Evolutionary conservation across 2,113 vertebrate genomes (phyloP).

Genomic region (Petrocephalus zakoni): DNA sequence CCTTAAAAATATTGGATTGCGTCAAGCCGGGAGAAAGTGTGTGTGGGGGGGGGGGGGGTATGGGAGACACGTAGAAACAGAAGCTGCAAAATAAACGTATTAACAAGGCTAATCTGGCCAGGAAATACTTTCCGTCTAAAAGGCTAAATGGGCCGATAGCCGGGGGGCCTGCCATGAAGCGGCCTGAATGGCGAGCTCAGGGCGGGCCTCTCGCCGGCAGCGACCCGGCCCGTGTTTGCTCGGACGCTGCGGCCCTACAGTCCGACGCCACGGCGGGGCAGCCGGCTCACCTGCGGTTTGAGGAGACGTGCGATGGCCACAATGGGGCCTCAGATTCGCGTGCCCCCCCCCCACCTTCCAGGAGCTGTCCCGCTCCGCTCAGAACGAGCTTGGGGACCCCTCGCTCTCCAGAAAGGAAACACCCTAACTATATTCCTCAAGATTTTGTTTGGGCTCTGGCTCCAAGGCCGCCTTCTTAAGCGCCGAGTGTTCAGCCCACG

Average conservation of each 20-base stretch:
- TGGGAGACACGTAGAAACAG: conserved; percentile 8
- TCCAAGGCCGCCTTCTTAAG: background rate
- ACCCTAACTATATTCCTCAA: background rate
- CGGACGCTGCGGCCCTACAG: conserved; percentile 51
- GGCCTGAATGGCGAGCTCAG: background rate
- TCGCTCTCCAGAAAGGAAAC: conserved; percentile 51
- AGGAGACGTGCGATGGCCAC: conserved; percentile 74
- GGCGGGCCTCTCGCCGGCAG: background rate
- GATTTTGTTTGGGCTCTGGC: background rate
- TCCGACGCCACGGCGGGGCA: conserved; percentile 63
- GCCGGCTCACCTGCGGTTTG: conserved; percentile 88
- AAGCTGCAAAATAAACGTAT: background rate
- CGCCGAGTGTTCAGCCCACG: background rate
- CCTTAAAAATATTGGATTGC: conserved; percentile 43
- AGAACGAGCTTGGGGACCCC: conserved; percentile 45
- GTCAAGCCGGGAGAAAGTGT: conserved; percentile 29
- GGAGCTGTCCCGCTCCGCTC: conserved; percentile 66
- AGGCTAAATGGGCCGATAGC: conserved; percentile 9
- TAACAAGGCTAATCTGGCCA: conserved; percentile 1
- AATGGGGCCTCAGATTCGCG: conserved; percentile 81
- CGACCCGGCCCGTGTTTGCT: background rate
- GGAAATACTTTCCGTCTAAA: conserved; percentile 23
- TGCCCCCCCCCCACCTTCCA: conserved; percentile 51
- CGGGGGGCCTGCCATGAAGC: background rate
- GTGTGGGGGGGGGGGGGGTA: background rate